Percentiles rank a stretch among this genome's conserved stretches.
Conservation (phyloP, 2,888 invertebrate species). For the Plagodis dolabraria region DNA sequence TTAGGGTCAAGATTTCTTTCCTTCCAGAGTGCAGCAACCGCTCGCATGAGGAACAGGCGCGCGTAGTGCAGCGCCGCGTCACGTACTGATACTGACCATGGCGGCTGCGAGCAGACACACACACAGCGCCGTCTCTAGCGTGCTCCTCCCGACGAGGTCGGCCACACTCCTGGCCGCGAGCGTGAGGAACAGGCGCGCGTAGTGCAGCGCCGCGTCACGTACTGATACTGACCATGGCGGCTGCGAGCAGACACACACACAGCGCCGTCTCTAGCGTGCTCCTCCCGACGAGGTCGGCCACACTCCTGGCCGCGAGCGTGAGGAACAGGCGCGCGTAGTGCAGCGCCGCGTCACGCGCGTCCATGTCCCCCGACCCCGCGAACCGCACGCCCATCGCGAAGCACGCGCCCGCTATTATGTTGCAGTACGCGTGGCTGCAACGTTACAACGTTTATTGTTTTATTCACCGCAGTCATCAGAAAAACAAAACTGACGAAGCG, state of each 20-base stretch:
- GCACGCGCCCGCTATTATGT: constrained; percentile 97
- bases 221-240: constrained; percentile 90
- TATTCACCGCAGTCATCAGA: no score
- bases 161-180: constrained; percentile 89
- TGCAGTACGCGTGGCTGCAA: constrained; percentile 96
- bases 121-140: constrained; percentile 95
- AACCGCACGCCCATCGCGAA: constrained; percentile 96
- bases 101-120: constrained; percentile 92
- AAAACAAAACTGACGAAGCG: no score
- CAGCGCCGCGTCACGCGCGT: constrained; percentile 91
- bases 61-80: constrained; percentile 91
- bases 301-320: constrained; percentile 87
- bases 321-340: constrained; percentile 90
- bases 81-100: constrained; percentile 89
- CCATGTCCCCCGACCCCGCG: constrained; percentile 94
- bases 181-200: constrained; percentile 88
- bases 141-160: constrained; percentile 95
- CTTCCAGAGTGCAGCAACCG: no score
- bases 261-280: constrained; percentile 95
- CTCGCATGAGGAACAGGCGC: constrained; percentile 87
- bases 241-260: constrained; percentile 91
- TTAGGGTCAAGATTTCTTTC: no score
- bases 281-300: constrained; percentile 95
- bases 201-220: constrained; percentile 91
- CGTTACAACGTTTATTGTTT: constrained; percentile 19